phyloP scores from a whole-genome alignment of 1,140 invertebrate genomes.

The Ectropis grisescens region DNA sequence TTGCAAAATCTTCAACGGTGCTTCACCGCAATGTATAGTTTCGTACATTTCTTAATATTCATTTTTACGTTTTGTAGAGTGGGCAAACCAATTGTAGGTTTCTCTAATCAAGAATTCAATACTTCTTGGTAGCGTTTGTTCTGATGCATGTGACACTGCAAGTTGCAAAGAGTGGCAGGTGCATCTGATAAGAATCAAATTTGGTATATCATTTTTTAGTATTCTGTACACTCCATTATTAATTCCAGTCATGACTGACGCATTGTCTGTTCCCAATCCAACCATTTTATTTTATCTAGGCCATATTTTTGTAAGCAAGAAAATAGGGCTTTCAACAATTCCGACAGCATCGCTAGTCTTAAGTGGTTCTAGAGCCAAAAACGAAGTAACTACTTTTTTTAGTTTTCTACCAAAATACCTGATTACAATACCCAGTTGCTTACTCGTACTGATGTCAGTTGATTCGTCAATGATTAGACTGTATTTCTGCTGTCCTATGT shows the following conservation, averaged over 20 bases:
- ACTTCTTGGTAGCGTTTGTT: conserved; percentile 15
- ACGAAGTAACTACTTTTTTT: conserved; percentile 22
- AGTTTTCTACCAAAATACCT: conserved; percentile 33
- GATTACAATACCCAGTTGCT: conserved; percentile 37
- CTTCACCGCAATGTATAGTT: conserved; percentile 30
- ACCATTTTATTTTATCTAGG: conserved; percentile 23
- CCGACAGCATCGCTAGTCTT: conserved; percentile 5
- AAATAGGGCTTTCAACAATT: conserved; percentile 3
- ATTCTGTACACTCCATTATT: conserved; percentile 24
- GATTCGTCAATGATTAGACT: conserved; percentile 51
- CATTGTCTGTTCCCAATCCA: conserved; percentile 38
- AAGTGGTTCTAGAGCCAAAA: conserved; percentile 16
- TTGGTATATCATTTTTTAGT: conserved; percentile 19
- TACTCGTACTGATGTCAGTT: conserved; percentile 35
- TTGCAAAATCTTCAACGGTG: conserved; percentile 37
- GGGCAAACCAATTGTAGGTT: conserved; percentile 21
- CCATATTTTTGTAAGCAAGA: conserved; percentile 4
- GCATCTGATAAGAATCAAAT: conserved; percentile 24
- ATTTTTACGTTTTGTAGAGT: conserved; percentile 14
- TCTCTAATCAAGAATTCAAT: conserved; percentile 20
- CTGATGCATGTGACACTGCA: conserved; percentile 14
- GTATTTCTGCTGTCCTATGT: conserved; percentile 33
- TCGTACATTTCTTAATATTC: conserved; percentile 33
- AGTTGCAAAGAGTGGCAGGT: conserved; percentile 26
- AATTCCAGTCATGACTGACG: conserved; percentile 25